These are phyloP conservation scores for Drosophila cardini DNA, from an alignment of 1,140 invertebrate species.

Conservation along the genomic window DNA sequence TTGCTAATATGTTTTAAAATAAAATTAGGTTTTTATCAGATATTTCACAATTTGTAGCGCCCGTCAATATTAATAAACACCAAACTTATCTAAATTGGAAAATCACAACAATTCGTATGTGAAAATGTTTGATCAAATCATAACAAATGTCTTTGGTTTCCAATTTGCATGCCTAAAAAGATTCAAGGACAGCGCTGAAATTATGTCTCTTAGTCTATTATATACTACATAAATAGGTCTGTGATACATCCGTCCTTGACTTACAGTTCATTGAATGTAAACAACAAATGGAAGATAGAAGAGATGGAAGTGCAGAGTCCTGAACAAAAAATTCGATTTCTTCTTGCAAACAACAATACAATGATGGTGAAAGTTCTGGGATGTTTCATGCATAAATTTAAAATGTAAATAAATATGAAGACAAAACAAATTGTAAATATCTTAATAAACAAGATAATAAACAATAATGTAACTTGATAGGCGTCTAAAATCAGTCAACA, in stretches of 20 bases:
- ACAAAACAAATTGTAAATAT: constrained; percentile 47
- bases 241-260: background rate
- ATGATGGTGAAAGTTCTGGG: background rate
- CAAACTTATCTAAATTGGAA: constrained; percentile 48
- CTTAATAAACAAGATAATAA: constrained; percentile 70
- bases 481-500: constrained; percentile 46
- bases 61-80: constrained; percentile 30
- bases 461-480: constrained; percentile 67
- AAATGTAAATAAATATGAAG: constrained; percentile 63
- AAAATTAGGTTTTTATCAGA: constrained; percentile 4
- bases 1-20: too few relatives aligned
- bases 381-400: constrained; percentile 53
- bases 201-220: constrained; percentile 54
- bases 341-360: constrained; percentile 15
- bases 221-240: constrained; percentile 31
- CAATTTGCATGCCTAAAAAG: constrained; percentile 52
- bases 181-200: constrained; percentile 45
- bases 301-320: constrained; percentile 1
- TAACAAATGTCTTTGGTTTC: constrained; percentile 57
- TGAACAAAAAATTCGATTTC: constrained; percentile 44
- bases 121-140: constrained; percentile 67
- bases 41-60: constrained; percentile 16
- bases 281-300: constrained; percentile 7
- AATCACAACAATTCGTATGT: constrained; percentile 40
- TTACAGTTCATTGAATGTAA: constrained; percentile 45